Conservation (phyloP, 2,888 invertebrate species). For the Geotrupes spiniger region DNA sequence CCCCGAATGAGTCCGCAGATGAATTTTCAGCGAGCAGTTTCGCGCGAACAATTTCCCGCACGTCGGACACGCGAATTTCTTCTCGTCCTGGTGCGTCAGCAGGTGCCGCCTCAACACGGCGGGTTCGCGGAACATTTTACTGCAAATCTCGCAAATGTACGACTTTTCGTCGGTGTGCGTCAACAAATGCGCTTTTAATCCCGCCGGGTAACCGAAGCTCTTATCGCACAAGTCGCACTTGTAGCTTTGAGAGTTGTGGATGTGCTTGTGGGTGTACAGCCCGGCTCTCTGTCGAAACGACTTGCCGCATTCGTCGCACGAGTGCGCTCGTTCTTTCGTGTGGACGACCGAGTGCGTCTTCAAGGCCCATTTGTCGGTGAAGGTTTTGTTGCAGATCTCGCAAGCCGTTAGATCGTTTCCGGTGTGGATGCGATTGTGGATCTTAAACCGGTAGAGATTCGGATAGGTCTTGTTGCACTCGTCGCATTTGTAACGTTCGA, state of each 20-base stretch:
- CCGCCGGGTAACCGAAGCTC: too few relatives aligned
- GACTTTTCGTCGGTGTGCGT: too few relatives aligned
- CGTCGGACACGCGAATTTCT: not conserved
- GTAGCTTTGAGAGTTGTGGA: conserved; percentile 4
- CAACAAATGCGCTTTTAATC: too few relatives aligned
- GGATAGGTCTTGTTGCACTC: conserved; percentile 6
- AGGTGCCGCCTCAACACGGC: not conserved
- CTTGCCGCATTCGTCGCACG: conserved; percentile 10
- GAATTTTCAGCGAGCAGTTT: not conserved
- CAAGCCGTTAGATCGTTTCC: not conserved
- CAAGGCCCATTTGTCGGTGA: not conserved
- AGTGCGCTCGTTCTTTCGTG: not conserved
- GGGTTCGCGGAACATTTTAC: not conserved
- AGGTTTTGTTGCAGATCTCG: not conserved
- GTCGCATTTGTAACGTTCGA: conserved; percentile 5
- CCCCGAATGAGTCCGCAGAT: not conserved
- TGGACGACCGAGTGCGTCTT: conserved; percentile 2
- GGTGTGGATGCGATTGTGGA: too few relatives aligned
- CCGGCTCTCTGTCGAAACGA: conserved; percentile 3
- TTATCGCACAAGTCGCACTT: too few relatives aligned
- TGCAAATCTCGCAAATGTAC: not conserved
- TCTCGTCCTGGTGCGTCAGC: not conserved
- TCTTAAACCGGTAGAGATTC: too few relatives aligned
- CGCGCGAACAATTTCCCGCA: conserved; percentile 8
- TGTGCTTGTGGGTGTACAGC: conserved; percentile 5